Base-by-base conservation (phyloP, 2,888 invertebrate genomes). In the Athalia rosae region DNA sequence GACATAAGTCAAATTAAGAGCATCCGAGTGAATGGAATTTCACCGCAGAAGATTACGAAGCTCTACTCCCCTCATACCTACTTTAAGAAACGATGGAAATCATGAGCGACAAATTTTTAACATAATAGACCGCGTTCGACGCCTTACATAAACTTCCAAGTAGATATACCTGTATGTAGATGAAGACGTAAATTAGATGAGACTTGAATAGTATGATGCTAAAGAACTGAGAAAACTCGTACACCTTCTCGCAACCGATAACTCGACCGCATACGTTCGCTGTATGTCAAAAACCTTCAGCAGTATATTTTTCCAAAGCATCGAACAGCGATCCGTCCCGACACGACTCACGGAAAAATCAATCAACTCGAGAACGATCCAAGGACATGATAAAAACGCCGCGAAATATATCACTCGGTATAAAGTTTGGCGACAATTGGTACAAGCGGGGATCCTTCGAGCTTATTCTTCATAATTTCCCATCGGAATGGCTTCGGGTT, bases 161-260 rank as follows among this genome's bases (percentile, higher is more conserved):
- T 28, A 13, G 13, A n/a, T 47, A 47, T n/a, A 64, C 13, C 64
- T 64, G 28, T 28, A 2, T 64, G 28, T 28, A 2, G 28, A 64
- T 63, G 8, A n/a, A 8, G n/a, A 47, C 11, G 9, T 64, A 47
- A 15, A 50, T 50, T 11, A 58, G 71, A 58, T 56, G 43, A 43
- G 71, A 15, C 45, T 45, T 58, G n/a, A 71, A 59, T 58, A 56
- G 47, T 47, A 45, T 71, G 9, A 58, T 9, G 71, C 4, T 67
- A 28, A 58, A 58, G 13, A 45, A 71, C 71, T 74, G 61, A 15
- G 48, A 48, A 62, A 41, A n/a, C 59, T 62, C 61, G 43, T 74
- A 74, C 61, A 74, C 59, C 28, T 61, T 3, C 9, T 74, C 61
- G 61, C 74, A 74, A 74, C 61, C 74, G 50, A 74, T 74, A 48